Evolutionary conservation across 2,888 invertebrate genomes (phyloP).

Genomic region (Phrixothrix hirtus): DNA sequence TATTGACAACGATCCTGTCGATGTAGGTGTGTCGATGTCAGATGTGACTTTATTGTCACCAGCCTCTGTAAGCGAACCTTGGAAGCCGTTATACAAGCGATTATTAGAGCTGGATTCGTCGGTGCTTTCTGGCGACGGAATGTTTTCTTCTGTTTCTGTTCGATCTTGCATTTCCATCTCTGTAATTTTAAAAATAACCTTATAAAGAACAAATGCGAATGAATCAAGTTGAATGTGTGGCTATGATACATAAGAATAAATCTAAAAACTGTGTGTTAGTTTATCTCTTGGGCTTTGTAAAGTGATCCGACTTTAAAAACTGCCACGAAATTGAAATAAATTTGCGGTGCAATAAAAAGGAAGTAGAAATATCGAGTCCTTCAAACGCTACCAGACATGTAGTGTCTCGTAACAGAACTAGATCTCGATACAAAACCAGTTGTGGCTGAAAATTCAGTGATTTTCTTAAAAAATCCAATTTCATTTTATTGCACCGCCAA

Average conservation of each 20-base stretch:
- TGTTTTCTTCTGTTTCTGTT: conserved; percentile 59
- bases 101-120: conserved; percentile 52
- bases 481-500: conserved; percentile 52
- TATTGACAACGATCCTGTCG: conserved; percentile 29
- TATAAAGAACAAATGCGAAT: conserved; percentile 36
- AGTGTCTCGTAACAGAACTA: conserved; percentile 38
- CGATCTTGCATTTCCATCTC: conserved; percentile 66
- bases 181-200: conserved; percentile 45
- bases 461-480: conserved; percentile 54
- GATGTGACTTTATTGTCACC: conserved; percentile 50
- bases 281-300: conserved; percentile 42
- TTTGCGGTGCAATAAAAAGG: conserved; percentile 47
- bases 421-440: conserved; percentile 39
- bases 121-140: conserved; percentile 28
- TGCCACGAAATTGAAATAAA: conserved; percentile 45
- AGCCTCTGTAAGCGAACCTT: conserved; percentile 68
- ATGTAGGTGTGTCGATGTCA: conserved; percentile 21
- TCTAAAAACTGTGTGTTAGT: conserved; percentile 39
- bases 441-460: conserved; percentile 45
- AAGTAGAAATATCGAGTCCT: conserved; percentile 42
- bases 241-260: conserved; percentile 36
- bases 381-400: conserved; percentile 41
- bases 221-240: conserved; percentile 39
- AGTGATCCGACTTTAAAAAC: conserved; percentile 41
- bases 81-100: conserved; percentile 60